Evolutionary conservation across 2,888 invertebrate species (phyloP), one percentile per base, ranked within the genome.

Genomic region (Catocala fraxini): DNA sequence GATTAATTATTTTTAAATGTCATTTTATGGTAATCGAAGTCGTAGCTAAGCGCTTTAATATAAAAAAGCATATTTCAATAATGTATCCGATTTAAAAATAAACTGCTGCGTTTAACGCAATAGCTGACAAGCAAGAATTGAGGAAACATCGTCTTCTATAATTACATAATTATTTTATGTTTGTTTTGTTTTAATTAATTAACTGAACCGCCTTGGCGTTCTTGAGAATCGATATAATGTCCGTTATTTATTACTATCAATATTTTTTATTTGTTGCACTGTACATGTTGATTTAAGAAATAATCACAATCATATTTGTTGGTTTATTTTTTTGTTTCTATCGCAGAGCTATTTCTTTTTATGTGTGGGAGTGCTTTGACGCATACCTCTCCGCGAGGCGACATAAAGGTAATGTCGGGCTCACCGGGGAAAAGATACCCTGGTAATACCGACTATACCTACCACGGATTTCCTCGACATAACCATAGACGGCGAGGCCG

Each of bases 101-200:
- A 64, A 59, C 53, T 52, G 71, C 68, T 71, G 51, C 56, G 62
- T 63, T 63, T 45, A 63, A 63, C 73, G 56, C 59, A 63, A 64
- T 52, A 12, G 41, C 46, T 55, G 45, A 42, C 56, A 46, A 46
- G 10, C 34, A 58, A 51, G 59, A 72, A 72, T 70, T 68, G 55
- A 79, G 81, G 80, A 82, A 82, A 80, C 10, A 46, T 71, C 59
- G 77, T 49, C 43, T 56, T 67, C 45, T 45, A 68, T 64, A 81
- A 79, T 66, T 68, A 73, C 49, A 71, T 70, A 71, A 75, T 77
- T 79, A 76, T 75, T 73, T 70, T 49, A 66, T 77, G 78, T 81
- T 79, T 84, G 73, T 81, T 83, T 84, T 77, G 80, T 80, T 73
- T 76, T 75, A 78, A 84, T 85, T 84, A 83, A 84, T 84, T 73